Evolutionary conservation across 2,797 vertebrate genomes (phyloP), one percentile per base, ranked within the genome.

Genomic region (Psittacula derbiana): DNA sequence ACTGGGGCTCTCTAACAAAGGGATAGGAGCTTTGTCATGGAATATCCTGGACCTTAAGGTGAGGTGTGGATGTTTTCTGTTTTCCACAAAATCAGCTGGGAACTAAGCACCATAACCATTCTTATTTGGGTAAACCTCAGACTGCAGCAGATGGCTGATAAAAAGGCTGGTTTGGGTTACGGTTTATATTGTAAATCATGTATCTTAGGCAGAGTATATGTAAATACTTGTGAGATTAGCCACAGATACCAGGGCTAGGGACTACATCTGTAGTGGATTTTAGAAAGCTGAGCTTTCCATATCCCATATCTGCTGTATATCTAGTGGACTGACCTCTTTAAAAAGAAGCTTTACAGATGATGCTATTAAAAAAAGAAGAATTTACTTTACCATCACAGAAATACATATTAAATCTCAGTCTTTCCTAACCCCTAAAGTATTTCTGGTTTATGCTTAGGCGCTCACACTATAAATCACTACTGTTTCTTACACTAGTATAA

Each of bases 321-420:
- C 91, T 93, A 44, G 30, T 47, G 28, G 24, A 44, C 11, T 75
- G 58, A 46, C n/a, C 44, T 93, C 66, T 75, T 84, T 40, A 75
- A 93, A 88, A 72, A 88, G 43, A 50, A 92, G 62, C 27, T 95
- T 86, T 86, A 79, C 43, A 79, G 82, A 58, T 90, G 50, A 55
- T 75, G 43, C 13, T 86, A 76, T 94, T 86, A 75, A 78, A 90
- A 90, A 91, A 40, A 14, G 43, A 88, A 96, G 62, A 92, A 81
- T 92, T 86, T 86, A 71, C 46, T 83, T 90, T 65, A 86, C 75
- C 28, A 57, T 70, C n/a, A n/a, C 47, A 80, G 90, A 86, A 92
- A 72, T 61, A 38, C 25, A 25, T 65, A 70, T 62, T 86, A 86
- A 91, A 86, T 91, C 82, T 81, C 50, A 47, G 6, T 64, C 28